These are phyloP conservation scores for Furnarius figulus DNA, from an alignment of 2,113 vertebrate genomes.

Conservation along the genomic window DNA sequence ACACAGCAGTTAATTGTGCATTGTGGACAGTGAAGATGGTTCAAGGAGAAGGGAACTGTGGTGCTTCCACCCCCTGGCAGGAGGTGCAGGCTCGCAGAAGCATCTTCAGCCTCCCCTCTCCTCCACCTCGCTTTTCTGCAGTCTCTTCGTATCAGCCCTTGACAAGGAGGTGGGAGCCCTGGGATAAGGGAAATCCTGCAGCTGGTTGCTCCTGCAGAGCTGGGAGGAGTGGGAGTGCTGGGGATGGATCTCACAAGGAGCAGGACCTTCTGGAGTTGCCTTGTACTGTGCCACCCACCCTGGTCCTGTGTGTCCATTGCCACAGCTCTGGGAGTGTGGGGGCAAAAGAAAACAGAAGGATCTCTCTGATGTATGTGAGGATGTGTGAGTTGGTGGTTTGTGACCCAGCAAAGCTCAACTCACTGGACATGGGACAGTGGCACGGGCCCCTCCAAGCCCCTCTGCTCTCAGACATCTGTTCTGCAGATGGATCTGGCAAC, in stretches of 20 bases:
- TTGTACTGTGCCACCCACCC: fast-evolving
- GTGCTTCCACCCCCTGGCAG: fast-evolving
- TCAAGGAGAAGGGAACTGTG: background rate
- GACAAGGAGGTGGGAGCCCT: background rate
- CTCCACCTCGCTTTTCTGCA: background rate
- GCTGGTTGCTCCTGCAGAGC: background rate
- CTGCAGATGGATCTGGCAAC: background rate
- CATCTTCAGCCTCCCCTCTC: background rate
- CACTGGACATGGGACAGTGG: background rate
- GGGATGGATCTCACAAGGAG: fast-evolving
- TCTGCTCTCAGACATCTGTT: background rate
- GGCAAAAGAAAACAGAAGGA: background rate
- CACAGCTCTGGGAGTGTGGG: background rate
- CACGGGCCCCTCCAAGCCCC: background rate
- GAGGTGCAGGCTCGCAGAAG: background rate
- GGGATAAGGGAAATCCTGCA: background rate
- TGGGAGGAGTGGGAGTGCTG: background rate
- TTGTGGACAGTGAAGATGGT: background rate
- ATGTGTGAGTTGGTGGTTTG: background rate
- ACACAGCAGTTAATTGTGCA: background rate
- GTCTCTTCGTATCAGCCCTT: background rate
- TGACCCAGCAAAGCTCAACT: background rate
- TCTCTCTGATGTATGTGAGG: background rate
- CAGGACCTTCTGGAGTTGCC: background rate
- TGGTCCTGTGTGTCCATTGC: background rate